phyloP scores from a whole-genome alignment of 23 tunicate species.

The Ascidia mentula region DNA sequence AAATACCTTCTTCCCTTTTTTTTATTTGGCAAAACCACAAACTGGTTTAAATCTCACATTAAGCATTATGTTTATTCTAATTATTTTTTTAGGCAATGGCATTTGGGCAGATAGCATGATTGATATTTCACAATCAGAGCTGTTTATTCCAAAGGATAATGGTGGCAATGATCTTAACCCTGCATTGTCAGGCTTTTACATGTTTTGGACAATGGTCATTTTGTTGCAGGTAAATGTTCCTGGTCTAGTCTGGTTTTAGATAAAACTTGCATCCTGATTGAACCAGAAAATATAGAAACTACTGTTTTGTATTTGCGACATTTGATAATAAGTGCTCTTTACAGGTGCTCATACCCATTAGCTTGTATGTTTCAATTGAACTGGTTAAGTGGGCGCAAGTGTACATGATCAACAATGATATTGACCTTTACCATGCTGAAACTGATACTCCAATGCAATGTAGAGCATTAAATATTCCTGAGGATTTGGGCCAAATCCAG shows the following conservation, averaged over 20 bases:
- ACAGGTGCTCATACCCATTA: slow-evolving; percentile 93
- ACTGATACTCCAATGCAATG: slow-evolving; percentile 83
- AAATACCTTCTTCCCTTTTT: too few relatives aligned
- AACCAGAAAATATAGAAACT: too few relatives aligned
- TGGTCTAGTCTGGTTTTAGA: too few relatives aligned
- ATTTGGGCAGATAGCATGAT: slow-evolving; percentile 72
- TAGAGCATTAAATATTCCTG: slow-evolving; percentile 92
- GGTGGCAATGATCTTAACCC: slow-evolving; percentile 47
- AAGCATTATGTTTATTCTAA: neutral
- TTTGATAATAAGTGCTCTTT: slow-evolving; percentile 4
- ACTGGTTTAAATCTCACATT: neutral
- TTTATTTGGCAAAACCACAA: too few relatives aligned
- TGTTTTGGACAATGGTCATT: slow-evolving; percentile 99
- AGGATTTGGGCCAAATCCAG: slow-evolving; percentile 97
- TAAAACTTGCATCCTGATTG: too few relatives aligned
- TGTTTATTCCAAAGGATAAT: slow-evolving; percentile 53
- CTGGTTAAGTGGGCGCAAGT: slow-evolving; percentile 95
- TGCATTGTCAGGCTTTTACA: slow-evolving; percentile 84
- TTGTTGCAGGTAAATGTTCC: slow-evolving; percentile 84
- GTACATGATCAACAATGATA: slow-evolving; percentile 89
- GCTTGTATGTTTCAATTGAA: slow-evolving; percentile 97
- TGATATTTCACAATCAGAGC: slow-evolving; percentile 39
- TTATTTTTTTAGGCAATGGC: slow-evolving; percentile 55
- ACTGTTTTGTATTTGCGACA: too few relatives aligned
- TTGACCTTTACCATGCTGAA: slow-evolving; percentile 85